phyloP scores from a whole-genome alignment of 2,113 vertebrate genomes.

The Octodon degus region DNA sequence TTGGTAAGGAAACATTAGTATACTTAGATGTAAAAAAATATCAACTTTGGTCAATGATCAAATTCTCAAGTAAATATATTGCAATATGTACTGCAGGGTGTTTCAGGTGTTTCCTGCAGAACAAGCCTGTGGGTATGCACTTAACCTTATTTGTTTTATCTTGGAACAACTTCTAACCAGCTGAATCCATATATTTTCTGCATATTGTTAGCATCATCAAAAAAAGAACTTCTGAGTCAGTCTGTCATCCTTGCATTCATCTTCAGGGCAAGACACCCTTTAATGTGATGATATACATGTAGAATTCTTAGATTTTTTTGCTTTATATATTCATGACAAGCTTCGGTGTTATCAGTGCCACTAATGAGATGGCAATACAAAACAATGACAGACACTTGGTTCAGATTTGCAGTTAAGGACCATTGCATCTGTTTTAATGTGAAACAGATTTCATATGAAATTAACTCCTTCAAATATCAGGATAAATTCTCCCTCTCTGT shows the following conservation, averaged over 20 bases:
- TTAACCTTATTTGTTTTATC: neutral
- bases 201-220: neutral
- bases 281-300: neutral
- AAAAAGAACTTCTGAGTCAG: neutral
- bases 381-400: neutral
- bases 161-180: neutral
- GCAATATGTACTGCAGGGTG: neutral
- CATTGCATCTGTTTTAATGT: constrained; percentile 37
- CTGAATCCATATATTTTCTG: neutral
- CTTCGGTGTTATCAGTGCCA: neutral
- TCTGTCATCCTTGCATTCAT: neutral
- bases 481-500: neutral
- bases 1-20: neutral
- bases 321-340: neutral
- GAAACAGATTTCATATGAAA: constrained; percentile 21
- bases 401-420: constrained; percentile 21
- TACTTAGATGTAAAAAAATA: neutral
- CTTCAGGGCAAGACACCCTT: neutral
- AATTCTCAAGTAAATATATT: neutral
- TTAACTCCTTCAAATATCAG: neutral
- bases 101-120: neutral
- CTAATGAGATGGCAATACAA: constrained; percentile 13
- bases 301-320: neutral
- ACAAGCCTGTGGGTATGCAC: fast-evolving
- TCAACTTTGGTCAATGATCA: neutral